These are phyloP conservation scores for Agrochola lota DNA, from an alignment of 2,888 invertebrate genomes.

Conservation along the genomic window DNA sequence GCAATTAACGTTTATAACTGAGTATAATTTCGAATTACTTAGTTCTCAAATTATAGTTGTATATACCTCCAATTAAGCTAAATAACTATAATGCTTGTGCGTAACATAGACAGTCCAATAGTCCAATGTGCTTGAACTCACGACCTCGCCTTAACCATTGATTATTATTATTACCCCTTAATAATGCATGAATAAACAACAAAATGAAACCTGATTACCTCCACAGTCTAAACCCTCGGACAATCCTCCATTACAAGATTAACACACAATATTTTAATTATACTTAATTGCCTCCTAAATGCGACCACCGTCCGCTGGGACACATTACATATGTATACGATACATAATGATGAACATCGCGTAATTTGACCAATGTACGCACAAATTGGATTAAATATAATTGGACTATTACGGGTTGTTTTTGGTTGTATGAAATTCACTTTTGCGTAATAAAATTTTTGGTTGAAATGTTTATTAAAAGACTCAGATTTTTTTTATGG, in stretches of 20 bases:
- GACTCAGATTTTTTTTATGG: background rate
- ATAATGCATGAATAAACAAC: constrained; percentile 8
- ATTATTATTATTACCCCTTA: background rate
- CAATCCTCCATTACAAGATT: constrained; percentile 61
- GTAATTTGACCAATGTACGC: constrained; percentile 42
- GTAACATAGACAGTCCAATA: background rate
- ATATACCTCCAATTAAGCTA: background rate
- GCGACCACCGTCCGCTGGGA: constrained; percentile 34
- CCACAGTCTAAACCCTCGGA: constrained; percentile 22
- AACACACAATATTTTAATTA: constrained; percentile 57
- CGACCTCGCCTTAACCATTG: background rate
- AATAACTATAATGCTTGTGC: background rate
- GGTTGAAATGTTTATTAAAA: constrained; percentile 6
- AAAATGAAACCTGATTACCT: constrained; percentile 35
- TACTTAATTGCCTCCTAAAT: constrained; percentile 55
- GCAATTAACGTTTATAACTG: too few species aligned
- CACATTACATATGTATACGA: background rate
- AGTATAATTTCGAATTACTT: too few species aligned
- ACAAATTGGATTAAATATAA: constrained; percentile 54
- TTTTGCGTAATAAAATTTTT: constrained; percentile 6
- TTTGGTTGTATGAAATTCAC: constrained; percentile 6
- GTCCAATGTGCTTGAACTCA: background rate
- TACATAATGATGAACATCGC: constrained; percentile 30
- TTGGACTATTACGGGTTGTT: constrained; percentile 28
- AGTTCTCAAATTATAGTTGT: too few species aligned